Evolutionary conservation across 2,113 vertebrate species (phyloP).

Genomic region (Eudyptes chrysolophus): DNA sequence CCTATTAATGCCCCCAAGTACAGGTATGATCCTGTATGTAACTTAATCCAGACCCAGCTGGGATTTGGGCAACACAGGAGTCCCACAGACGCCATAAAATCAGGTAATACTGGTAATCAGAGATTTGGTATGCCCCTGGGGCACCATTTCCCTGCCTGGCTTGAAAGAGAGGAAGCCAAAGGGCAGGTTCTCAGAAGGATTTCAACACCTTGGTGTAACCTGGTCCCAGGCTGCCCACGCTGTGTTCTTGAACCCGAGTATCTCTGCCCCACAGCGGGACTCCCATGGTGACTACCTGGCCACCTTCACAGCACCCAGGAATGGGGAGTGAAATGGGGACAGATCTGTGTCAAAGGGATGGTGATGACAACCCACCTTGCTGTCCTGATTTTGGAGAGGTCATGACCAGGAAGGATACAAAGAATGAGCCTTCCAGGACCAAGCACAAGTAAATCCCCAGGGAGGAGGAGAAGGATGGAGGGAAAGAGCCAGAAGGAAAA

Average conservation of each 20-base stretch:
- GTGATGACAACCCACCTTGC: neutral
- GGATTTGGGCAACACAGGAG: neutral
- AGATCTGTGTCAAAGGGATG: no score
- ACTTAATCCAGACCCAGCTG: neutral
- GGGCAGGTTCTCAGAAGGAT: neutral
- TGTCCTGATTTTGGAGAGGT: neutral
- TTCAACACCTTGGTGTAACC: neutral
- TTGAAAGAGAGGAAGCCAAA: neutral
- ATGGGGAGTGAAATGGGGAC: neutral
- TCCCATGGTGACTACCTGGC: no score
- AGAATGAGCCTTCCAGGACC: neutral
- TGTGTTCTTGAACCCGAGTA: neutral
- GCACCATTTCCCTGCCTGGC: neutral
- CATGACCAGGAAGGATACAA: neutral
- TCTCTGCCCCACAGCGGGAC: neutral
- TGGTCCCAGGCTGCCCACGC: neutral
- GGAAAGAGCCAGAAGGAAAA: neutral
- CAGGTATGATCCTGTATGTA: neutral
- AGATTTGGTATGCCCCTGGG: neutral
- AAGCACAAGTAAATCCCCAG: neutral
- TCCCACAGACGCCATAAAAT: neutral
- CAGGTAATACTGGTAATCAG: no score
- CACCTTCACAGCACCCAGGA: neutral
- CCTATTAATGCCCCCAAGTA: fast-evolving
- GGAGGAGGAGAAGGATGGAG: neutral